Percentiles rank a stretch among this genome's conserved stretches.
These are phyloP conservation scores for Odontocolon sp. DNA, from an alignment of 2,888 invertebrate species.

Conservation along the genomic window DNA sequence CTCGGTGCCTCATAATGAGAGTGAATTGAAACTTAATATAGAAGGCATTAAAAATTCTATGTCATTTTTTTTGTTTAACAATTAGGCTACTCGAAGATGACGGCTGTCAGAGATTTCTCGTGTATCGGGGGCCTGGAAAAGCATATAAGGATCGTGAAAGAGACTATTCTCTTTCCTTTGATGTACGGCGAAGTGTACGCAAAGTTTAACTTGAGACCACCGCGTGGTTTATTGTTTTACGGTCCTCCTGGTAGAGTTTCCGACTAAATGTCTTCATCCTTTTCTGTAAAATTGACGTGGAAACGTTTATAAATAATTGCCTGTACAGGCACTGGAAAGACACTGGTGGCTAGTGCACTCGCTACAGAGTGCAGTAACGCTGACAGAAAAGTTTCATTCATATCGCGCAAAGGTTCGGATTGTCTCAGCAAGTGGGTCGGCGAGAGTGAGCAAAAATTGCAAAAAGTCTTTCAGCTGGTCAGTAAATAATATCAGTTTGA, in stretches of 20 bases:
- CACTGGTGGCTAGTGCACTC: slow-evolving; percentile 91
- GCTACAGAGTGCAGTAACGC: slow-evolving; percentile 92
- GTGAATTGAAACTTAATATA: slow-evolving; percentile 34
- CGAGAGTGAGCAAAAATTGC: slow-evolving; percentile 93
- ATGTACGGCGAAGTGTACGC: slow-evolving; percentile 94
- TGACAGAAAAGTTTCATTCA: slow-evolving; percentile 91
- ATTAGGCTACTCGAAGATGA: too few relatives aligned
- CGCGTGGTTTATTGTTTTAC: slow-evolving; percentile 93
- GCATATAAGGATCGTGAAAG: slow-evolving; percentile 92
- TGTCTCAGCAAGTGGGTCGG: slow-evolving; percentile 97
- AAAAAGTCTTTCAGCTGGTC: slow-evolving; percentile 91
- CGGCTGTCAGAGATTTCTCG: slow-evolving; percentile 74
- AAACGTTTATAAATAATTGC: background rate
- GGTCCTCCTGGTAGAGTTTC: slow-evolving; percentile 89
- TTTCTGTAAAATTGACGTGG: background rate
- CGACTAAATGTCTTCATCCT: background rate
- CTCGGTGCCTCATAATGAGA: slow-evolving; percentile 34
- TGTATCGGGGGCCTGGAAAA: slow-evolving; percentile 90
- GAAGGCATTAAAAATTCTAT: slow-evolving; percentile 40
- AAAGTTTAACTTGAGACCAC: slow-evolving; percentile 91
- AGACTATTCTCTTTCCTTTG: slow-evolving; percentile 94
- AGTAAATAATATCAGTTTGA: slow-evolving; percentile 24
- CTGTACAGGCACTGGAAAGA: slow-evolving; percentile 91
- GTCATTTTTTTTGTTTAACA: slow-evolving; percentile 42
- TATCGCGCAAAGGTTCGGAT: slow-evolving; percentile 96